Evolutionary conservation across 2,888 invertebrate genomes (phyloP), one percentile per base, ranked within the genome.

Genomic region (Therioaphis trifolii): DNA sequence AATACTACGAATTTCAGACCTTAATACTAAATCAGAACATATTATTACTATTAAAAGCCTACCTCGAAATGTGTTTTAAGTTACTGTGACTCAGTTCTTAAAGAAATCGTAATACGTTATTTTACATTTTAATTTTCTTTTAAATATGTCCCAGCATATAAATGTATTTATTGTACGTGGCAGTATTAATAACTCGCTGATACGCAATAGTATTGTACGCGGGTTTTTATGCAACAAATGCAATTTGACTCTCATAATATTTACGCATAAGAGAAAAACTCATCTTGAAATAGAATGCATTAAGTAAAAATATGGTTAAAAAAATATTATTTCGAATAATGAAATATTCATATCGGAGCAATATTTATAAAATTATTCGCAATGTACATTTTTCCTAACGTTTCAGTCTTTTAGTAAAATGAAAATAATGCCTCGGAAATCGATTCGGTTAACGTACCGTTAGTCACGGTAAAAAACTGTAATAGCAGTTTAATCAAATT

Each of bases 251-350:
- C 21, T n/a, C 9, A n/a, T 55, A 49, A 49, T 18, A n/a, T 55
- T 21, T 55, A 55, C 9, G 1, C 9, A 55, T 55, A 55, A 55
- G 21, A 55, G 55, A 55, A 55, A 55, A 55, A 55, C 55, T 55
- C 55, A n/a, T 55, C 55, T 55, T 55, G 55, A 55, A 5, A 55
- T 55, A 9, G 55, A 55, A 55, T 55, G 55, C n/a, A 55, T 55
- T 55, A 55, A n/a, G n/a, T 55, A n/a, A 55, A 55, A 55, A 55
- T 21, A 55, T 21, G 21, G 0, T n/a, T n/a, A n/a, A n/a, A n/a
- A 4, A n/a, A 52, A 55, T 55, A 55, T 9, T 55, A 55, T 55
- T 55, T n/a, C n/a, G 21, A 55, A 55, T n/a, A 49, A 18, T 18
- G 21, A 55, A 21, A 55, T n/a, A 55, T 55, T 55, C 21, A 21